A percentile compares a stretch with the other conserved stretches of the same genome.
These are phyloP conservation scores for Chelidonichthys spinosus DNA, from an alignment of 2,797 vertebrate species.

Conservation along the genomic window DNA sequence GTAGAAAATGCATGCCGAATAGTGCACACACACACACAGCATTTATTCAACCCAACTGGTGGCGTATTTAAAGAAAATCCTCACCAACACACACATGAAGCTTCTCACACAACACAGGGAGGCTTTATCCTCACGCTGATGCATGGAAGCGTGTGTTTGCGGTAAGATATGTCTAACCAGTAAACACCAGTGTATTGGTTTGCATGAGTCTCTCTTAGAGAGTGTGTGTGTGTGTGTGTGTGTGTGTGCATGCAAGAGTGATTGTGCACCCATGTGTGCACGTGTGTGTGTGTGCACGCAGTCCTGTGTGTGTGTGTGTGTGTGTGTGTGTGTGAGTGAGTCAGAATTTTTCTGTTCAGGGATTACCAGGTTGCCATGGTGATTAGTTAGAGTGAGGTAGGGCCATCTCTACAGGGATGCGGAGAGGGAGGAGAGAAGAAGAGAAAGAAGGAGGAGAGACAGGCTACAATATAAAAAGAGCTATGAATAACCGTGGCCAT, in stretches of 20 bases:
- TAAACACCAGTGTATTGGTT: conserved; percentile 62
- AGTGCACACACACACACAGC: conserved; percentile 29
- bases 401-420: conserved; percentile 72
- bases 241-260: conserved; percentile 8
- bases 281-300: conserved; percentile 23
- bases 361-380: conserved; percentile 86
- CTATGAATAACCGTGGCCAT: conserved; percentile 67
- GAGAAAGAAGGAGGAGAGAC: conserved; percentile 61
- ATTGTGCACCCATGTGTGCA: conserved; percentile 28
- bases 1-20: conserved; percentile 39
- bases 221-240: conserved; percentile 36
- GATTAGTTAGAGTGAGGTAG: conserved; percentile 81
- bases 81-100: conserved; percentile 19
- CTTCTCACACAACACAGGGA: conserved; percentile 26
- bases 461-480: conserved; percentile 63
- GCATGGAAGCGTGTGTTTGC: conserved; percentile 44
- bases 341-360: conserved; percentile 75
- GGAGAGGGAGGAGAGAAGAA: conserved; percentile 54
- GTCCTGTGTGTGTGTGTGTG: conserved; percentile 29
- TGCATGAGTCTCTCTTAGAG: conserved; percentile 44
- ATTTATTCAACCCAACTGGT: conserved; percentile 32
- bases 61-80: conserved; percentile 37
- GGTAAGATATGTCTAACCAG: conserved; percentile 61
- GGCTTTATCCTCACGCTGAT: conserved; percentile 45
- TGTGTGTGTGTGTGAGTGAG: conserved; percentile 23